These are phyloP conservation scores for Drosophila austrosaltans DNA, from an alignment of 2,888 invertebrate species.

Conservation along the genomic window DNA sequence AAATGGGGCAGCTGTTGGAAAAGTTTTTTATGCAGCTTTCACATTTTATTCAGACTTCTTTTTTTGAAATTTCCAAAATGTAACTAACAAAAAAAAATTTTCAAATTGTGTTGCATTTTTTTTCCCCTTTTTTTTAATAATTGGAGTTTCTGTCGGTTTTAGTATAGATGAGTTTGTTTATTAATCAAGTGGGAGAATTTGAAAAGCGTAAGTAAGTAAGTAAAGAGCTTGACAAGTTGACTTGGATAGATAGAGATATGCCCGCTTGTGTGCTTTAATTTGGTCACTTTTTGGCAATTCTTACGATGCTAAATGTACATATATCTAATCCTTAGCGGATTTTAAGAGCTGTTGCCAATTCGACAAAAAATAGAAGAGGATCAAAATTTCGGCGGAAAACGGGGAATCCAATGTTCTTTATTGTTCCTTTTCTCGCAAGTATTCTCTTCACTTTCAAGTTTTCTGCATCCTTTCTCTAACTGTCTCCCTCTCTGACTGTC, in stretches of 20 bases:
- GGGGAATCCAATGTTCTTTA: slow-evolving; percentile 16
- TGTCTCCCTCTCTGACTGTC: slow-evolving; percentile 29
- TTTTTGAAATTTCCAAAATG: not conserved
- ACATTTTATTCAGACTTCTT: not conserved
- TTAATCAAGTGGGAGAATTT: slow-evolving; percentile 1
- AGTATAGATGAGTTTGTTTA: not conserved
- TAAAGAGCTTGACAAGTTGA: too few species aligned
- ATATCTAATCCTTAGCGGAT: too few species aligned
- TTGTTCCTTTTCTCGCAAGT: slow-evolving; percentile 55
- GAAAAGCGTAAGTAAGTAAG: not conserved
- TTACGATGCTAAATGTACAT: too few species aligned
- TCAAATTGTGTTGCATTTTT: not conserved
- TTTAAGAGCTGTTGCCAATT: too few species aligned
- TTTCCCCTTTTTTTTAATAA: not conserved
- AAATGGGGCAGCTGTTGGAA: slow-evolving; percentile 29
- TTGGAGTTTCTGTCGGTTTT: slow-evolving; percentile 14
- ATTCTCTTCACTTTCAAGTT: slow-evolving; percentile 56
- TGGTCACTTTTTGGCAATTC: too few species aligned
- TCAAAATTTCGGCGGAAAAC: not conserved
- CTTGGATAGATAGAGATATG: too few species aligned
- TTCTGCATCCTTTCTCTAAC: slow-evolving; percentile 33
- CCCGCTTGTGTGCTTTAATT: too few species aligned
- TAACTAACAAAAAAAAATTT: not conserved
- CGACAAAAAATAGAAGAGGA: not conserved
- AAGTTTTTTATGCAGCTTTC: slow-evolving; percentile 28